Conservation (phyloP, 2,888 invertebrate genomes). For the Drosophila bunnanda region DNA sequence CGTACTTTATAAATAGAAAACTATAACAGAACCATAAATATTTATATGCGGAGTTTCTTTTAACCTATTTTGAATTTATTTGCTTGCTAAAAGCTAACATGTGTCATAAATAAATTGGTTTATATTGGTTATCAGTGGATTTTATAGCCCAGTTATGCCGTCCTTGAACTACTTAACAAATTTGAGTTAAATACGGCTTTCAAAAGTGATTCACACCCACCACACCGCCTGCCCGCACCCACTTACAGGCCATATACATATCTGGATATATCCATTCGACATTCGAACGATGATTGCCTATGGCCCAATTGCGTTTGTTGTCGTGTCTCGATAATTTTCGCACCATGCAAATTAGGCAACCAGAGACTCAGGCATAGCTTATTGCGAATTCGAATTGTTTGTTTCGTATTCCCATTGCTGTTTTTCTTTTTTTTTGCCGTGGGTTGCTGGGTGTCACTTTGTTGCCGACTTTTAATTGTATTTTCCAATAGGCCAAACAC, state of each 20-base stretch:
- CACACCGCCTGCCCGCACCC: conserved; percentile 25
- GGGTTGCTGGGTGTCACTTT: conserved; percentile 19
- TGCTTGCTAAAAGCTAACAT: neutral
- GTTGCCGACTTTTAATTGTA: conserved; percentile 62
- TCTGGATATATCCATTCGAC: conserved; percentile 9
- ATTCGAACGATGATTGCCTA: conserved; percentile 22
- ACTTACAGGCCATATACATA: conserved; percentile 14
- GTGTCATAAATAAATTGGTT: conserved; percentile 1
- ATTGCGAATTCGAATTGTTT: conserved; percentile 61
- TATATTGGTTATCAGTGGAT: conserved; percentile 21
- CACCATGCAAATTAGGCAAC: conserved; percentile 68
- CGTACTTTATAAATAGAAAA: neutral
- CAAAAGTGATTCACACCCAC: conserved; percentile 18
- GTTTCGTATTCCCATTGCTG: conserved; percentile 13
- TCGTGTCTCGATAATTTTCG: conserved; percentile 73
- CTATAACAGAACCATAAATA: neutral
- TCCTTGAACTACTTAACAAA: conserved; percentile 30
- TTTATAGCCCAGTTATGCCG: conserved; percentile 10
- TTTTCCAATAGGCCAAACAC: conserved; percentile 51
- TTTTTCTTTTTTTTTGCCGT: conserved; percentile 6
- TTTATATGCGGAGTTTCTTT: neutral
- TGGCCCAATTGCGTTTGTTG: conserved; percentile 64
- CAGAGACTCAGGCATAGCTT: conserved; percentile 43
- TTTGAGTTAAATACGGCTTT: conserved; percentile 17
- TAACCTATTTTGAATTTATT: neutral